Conservation (phyloP, 2,888 invertebrate species). For the Dryocosmus kuriphilus region DNA sequence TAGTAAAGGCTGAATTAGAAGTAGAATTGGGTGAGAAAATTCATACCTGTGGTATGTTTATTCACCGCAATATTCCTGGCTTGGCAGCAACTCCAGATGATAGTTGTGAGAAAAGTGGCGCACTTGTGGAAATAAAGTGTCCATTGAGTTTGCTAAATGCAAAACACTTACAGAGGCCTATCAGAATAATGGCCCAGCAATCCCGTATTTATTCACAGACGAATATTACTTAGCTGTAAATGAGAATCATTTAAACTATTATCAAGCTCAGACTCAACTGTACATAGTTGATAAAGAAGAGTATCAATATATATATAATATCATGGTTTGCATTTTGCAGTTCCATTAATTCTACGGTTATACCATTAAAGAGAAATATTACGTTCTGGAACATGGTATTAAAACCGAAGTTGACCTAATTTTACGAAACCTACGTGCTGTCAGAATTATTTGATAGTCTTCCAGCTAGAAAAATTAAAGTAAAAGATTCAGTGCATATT, state of each 20-base stretch:
- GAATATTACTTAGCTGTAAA: not conserved
- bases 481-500: not conserved
- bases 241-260: constrained; percentile 46
- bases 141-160: not conserved
- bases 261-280: constrained; percentile 50
- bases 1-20: not conserved
- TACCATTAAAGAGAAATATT: constrained; percentile 29
- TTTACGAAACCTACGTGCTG: constrained; percentile 15
- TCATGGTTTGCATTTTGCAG: constrained; percentile 15
- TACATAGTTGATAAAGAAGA: constrained; percentile 33
- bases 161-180: not conserved
- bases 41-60: not conserved
- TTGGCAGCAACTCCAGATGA: not conserved
- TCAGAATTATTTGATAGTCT: constrained; percentile 16
- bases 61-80: not conserved
- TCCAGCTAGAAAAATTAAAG: constrained; percentile 47
- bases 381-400: constrained; percentile 39
- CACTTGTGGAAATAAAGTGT: constrained; percentile 14
- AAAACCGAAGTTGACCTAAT: not conserved
- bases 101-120: not conserved
- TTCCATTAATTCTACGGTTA: not conserved
- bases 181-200: not conserved
- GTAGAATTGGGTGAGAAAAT: not conserved
- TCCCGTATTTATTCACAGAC: constrained; percentile 1
- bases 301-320: too few relatives aligned